Evolutionary conservation across 2,888 invertebrate species (phyloP).

Genomic region (Heliconius cydno): DNA sequence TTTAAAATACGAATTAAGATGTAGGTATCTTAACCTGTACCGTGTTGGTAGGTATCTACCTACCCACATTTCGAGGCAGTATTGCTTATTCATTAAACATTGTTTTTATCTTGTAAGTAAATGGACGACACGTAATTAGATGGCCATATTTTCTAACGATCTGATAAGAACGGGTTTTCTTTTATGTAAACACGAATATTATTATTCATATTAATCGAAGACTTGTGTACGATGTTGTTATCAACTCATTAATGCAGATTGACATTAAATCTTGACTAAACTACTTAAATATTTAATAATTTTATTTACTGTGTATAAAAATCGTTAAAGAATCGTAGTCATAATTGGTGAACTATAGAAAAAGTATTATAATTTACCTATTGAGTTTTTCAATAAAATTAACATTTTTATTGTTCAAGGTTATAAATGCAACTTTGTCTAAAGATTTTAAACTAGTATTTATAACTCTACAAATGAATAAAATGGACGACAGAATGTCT

Average conservation of each 20-base stretch:
- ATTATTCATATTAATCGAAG: constrained; percentile 15
- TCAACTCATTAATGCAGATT: constrained; percentile 4
- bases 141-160: constrained; percentile 29
- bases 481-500: no score
- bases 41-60: neutral
- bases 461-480: no score
- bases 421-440: no score
- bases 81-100: constrained; percentile 19
- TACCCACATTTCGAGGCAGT: neutral
- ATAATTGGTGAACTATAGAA: neutral
- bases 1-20: no score
- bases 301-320: neutral
- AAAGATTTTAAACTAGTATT: no score
- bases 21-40: no score
- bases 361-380: neutral
- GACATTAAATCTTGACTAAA: neutral
- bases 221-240: constrained; percentile 2
- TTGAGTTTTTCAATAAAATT: no score
- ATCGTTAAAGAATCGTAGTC: neutral
- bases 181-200: constrained; percentile 27
- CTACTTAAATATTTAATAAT: neutral
- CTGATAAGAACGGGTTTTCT: constrained; percentile 30
- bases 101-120: constrained; percentile 30
- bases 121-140: constrained; percentile 26
- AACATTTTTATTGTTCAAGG: no score